These are phyloP conservation scores for Ginglymostoma cirratum DNA, from an alignment of 2,113 vertebrate species.

Conservation along the genomic window DNA sequence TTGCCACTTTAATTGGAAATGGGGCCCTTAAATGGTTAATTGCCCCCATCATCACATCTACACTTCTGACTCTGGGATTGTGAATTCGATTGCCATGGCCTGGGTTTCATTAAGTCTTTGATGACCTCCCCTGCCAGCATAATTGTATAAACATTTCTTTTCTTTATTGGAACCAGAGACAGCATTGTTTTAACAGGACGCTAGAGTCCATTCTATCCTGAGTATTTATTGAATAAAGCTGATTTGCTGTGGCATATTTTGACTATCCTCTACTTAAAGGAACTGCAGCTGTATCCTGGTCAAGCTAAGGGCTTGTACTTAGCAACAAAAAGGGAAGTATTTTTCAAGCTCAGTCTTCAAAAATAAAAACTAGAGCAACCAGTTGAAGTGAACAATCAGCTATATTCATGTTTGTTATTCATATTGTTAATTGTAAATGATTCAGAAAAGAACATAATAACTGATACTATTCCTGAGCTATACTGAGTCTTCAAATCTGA, in stretches of 20 bases:
- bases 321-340: not conserved
- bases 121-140: not conserved
- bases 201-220: not conserved
- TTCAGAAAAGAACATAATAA: constrained; percentile 5
- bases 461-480: constrained; percentile 4
- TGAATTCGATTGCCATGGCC: too few species aligned
- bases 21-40: too few species aligned
- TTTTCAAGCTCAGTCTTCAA: not conserved
- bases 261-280: not conserved
- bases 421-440: not conserved
- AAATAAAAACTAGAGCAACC: constrained; percentile 6
- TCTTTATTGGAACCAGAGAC: not conserved
- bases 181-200: not conserved
- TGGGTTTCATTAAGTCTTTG: too few species aligned
- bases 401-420: not conserved
- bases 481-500: not conserved
- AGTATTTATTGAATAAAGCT: not conserved
- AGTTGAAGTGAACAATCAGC: constrained; percentile 15
- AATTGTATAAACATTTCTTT: not conserved
- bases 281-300: not conserved
- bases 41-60: too few species aligned
- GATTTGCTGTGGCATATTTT: constrained; percentile 17
- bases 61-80: too few species aligned
- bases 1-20: too few species aligned
- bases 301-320: not conserved